A percentile compares a stretch with the other conserved stretches of the same genome.
phyloP scores from a whole-genome alignment of 2,113 vertebrate species.

The Theristicus caerulescens region DNA sequence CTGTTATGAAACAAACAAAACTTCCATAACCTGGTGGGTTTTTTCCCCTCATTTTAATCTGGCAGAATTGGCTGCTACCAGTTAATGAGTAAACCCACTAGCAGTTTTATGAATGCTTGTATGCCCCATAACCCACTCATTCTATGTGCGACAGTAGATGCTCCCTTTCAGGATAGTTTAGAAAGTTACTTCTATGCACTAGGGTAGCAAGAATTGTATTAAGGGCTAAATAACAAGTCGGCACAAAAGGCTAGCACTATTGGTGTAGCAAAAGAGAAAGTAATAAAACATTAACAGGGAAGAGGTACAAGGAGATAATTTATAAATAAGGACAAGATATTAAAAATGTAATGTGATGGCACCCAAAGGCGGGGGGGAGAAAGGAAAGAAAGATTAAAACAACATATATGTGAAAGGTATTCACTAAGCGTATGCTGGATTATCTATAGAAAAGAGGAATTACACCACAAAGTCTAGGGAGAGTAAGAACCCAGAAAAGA shows the following conservation, averaged over 20 bases:
- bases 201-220: background rate
- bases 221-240: background rate
- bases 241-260: background rate
- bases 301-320: background rate
- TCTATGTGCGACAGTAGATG: rapidly evolving
- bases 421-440: background rate
- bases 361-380: background rate
- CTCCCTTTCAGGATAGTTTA: background rate
- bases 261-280: background rate
- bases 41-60: background rate
- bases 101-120: background rate
- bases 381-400: background rate
- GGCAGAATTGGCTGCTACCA: background rate
- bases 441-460: background rate
- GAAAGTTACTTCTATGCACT: background rate
- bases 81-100: background rate
- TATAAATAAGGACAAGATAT: background rate
- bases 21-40: background rate
- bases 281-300: background rate
- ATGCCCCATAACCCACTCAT: background rate
- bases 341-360: background rate
- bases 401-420: background rate
- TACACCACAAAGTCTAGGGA: background rate
- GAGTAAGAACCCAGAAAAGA: background rate
- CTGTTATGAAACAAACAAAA: background rate